phyloP scores from a whole-genome alignment of 53 echinoderm and acorn worm genomes.

The Patiria pectinifera region DNA sequence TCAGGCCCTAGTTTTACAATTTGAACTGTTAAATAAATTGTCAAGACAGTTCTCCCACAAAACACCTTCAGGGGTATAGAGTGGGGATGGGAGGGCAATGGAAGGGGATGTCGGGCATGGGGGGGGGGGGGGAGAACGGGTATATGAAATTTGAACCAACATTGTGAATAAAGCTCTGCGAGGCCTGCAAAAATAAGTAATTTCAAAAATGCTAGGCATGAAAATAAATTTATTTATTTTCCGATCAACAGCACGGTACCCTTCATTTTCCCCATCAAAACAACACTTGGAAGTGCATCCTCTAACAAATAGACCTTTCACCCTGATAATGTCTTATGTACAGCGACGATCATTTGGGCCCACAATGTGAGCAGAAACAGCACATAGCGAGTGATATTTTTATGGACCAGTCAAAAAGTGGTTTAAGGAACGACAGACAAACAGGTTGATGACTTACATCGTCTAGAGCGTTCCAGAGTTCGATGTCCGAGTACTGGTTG shows the following conservation, averaged over 20 bases:
- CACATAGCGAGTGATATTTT: background rate
- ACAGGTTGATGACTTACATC: conserved; percentile 66
- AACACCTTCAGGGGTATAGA: too few species aligned
- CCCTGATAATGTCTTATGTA: background rate
- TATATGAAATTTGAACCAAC: background rate
- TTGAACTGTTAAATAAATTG: too few species aligned
- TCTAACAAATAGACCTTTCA: background rate
- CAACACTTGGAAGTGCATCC: background rate
- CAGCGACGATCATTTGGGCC: background rate
- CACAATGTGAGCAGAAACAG: too few species aligned
- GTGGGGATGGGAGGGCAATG: too few species aligned
- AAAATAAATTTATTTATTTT: too few species aligned
- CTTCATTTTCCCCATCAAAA: too few species aligned
- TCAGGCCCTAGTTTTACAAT: too few species aligned
- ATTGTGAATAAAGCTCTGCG: background rate
- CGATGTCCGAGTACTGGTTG: conserved; percentile 64
- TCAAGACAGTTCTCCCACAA: too few species aligned
- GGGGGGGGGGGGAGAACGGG: too few species aligned
- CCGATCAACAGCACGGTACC: too few species aligned
- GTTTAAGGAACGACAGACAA: background rate
- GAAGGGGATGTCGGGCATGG: too few species aligned
- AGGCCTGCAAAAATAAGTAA: background rate
- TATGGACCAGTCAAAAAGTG: background rate
- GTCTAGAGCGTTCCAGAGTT: conserved; percentile 85
- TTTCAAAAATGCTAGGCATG: background rate